Evolutionary conservation across 2,888 invertebrate species (phyloP).

Genomic region (Tethea ocularis): DNA sequence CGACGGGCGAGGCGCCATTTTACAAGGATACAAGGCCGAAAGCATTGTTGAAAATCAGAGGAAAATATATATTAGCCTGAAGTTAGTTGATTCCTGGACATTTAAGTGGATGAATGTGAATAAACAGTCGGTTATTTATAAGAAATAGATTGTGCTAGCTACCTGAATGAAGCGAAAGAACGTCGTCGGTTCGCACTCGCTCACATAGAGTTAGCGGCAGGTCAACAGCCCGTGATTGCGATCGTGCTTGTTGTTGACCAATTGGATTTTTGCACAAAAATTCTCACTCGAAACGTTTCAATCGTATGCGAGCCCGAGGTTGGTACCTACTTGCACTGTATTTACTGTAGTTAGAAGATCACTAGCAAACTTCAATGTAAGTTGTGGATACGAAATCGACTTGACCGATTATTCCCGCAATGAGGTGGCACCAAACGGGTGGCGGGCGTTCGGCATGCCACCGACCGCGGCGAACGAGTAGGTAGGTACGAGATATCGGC

Average conservation of each 20-base stretch:
- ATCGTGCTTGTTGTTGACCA: slow-evolving; percentile 62
- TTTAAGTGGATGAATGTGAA: slow-evolving; percentile 21
- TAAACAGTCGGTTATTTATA: slow-evolving; percentile 28
- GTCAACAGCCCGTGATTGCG: slow-evolving; percentile 78
- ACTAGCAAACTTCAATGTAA: slow-evolving; percentile 9
- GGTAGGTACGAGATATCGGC: slow-evolving; percentile 71
- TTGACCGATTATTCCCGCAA: slow-evolving; percentile 80
- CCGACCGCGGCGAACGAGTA: slow-evolving; percentile 74
- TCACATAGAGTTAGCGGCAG: slow-evolving; percentile 64
- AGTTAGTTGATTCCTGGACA: slow-evolving; percentile 25
- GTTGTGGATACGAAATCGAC: slow-evolving; percentile 49
- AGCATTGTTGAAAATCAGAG: slow-evolving; percentile 64
- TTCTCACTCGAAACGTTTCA: slow-evolving; percentile 13
- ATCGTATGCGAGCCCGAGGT: not conserved
- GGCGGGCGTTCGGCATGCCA: slow-evolving; percentile 61
- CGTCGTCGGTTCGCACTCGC: slow-evolving; percentile 56
- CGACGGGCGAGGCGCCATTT: slow-evolving; percentile 81
- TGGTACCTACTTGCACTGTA: not conserved
- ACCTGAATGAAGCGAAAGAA: slow-evolving; percentile 47
- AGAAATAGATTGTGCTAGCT: slow-evolving; percentile 37
- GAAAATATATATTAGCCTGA: slow-evolving; percentile 45
- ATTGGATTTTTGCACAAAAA: slow-evolving; percentile 60
- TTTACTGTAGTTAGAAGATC: slow-evolving; percentile 5
- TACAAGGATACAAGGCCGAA: slow-evolving; percentile 82
- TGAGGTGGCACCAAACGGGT: slow-evolving; percentile 61